phyloP scores from a whole-genome alignment of 2,113 vertebrate genomes.

The Sander vitreus region DNA sequence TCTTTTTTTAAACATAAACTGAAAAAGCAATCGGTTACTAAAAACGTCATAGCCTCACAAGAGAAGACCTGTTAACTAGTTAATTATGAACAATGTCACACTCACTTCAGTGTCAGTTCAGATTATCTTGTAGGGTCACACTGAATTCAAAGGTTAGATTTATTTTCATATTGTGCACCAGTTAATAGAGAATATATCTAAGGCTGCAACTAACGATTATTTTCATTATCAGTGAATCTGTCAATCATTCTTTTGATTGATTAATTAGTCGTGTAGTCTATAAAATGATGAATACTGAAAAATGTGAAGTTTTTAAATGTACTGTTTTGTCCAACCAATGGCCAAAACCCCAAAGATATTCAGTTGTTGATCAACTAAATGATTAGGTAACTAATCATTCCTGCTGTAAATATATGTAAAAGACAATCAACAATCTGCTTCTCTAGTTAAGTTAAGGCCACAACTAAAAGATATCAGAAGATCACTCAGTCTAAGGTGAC shows the following conservation, averaged over 20 bases:
- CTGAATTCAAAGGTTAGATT: slow-evolving; percentile 4
- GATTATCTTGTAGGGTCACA: neutral
- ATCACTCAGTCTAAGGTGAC: neutral
- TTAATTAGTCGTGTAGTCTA: neutral
- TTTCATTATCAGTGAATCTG: neutral
- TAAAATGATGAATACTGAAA: neutral
- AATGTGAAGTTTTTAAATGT: neutral
- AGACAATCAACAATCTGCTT: too few species aligned
- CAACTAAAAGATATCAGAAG: neutral
- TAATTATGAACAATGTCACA: slow-evolving; percentile 43
- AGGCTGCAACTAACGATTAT: neutral
- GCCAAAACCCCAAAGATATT: neutral
- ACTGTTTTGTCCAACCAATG: neutral
- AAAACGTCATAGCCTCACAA: slow-evolving; percentile 15
- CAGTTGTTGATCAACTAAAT: neutral
- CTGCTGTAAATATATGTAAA: neutral
- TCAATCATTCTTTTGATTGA: neutral
- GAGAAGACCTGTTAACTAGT: slow-evolving; percentile 34
- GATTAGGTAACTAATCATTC: neutral
- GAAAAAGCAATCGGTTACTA: neutral
- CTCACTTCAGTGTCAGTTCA: slow-evolving; percentile 5
- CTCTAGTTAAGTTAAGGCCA: neutral
- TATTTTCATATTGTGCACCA: neutral
- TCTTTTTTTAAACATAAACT: neutral
- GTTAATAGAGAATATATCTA: neutral